Evolutionary conservation across 2,888 invertebrate genomes (phyloP).

Genomic region (Calameuta filiformis): DNA sequence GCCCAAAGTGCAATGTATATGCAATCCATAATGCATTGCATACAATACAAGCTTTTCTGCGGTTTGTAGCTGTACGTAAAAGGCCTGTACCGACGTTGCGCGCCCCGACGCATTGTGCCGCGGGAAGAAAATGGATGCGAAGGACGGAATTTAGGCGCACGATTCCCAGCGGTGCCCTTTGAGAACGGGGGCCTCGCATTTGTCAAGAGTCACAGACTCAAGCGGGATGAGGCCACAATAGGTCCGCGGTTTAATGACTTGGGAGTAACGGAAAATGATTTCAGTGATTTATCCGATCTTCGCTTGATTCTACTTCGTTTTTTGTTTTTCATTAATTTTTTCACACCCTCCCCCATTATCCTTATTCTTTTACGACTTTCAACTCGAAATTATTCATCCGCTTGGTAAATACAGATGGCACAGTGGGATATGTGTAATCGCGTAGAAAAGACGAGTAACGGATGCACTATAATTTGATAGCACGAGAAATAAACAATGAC

Average conservation of each 20-base stretch:
- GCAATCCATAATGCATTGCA: neutral
- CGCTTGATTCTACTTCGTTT: neutral
- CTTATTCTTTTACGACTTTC: neutral
- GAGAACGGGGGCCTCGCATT: slow-evolving; percentile 15
- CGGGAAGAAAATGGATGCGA: slow-evolving; percentile 12
- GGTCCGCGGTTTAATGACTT: slow-evolving; percentile 1
- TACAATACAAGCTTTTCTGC: slow-evolving; percentile 20
- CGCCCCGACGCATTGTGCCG: neutral
- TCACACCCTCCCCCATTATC: neutral
- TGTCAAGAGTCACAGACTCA: slow-evolving; percentile 20
- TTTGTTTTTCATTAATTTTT: neutral
- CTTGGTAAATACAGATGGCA: neutral
- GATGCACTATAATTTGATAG: neutral
- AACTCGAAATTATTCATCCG: neutral
- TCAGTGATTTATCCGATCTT: neutral
- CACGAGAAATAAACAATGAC: neutral
- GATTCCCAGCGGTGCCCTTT: slow-evolving; percentile 8
- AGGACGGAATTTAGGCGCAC: slow-evolving; percentile 32
- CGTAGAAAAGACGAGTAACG: neutral
- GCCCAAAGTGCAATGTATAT: slow-evolving; percentile 13
- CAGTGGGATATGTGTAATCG: neutral
- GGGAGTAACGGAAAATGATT: neutral
- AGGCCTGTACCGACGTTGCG: neutral
- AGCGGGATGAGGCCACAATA: slow-evolving; percentile 3
- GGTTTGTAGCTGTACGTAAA: slow-evolving; percentile 23